Evolutionary conservation across 2,797 vertebrate genomes (phyloP).

Genomic region (Sebastes hopkinsi): DNA sequence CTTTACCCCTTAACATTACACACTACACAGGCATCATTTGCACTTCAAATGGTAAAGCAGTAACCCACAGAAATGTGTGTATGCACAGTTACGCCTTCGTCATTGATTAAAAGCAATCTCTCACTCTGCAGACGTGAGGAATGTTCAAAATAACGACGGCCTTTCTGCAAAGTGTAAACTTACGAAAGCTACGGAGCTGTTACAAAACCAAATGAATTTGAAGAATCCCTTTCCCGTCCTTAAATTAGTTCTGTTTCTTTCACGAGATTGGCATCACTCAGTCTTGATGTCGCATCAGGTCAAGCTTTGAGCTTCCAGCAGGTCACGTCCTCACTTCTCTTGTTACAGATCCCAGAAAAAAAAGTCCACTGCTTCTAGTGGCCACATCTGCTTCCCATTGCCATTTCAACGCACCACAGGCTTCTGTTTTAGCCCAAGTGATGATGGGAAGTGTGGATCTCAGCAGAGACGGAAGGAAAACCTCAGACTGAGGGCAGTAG

Average conservation of each 20-base stretch:
- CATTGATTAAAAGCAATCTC: constrained; percentile 10
- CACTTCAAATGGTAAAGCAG: background rate
- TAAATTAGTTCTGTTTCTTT: background rate
- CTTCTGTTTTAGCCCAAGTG: constrained; percentile 68
- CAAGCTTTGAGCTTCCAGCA: background rate
- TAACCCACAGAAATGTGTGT: background rate
- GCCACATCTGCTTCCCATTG: constrained; percentile 77
- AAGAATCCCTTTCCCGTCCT: constrained; percentile 2
- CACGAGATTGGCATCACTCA: background rate
- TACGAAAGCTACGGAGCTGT: background rate
- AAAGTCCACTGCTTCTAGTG: constrained; percentile 20
- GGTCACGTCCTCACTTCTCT: constrained; percentile 49
- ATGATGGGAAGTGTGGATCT: constrained; percentile 61
- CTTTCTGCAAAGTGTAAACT: constrained; percentile 16
- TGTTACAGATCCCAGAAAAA: constrained; percentile 26
- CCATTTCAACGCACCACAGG: constrained; percentile 62
- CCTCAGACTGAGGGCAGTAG: constrained; percentile 34
- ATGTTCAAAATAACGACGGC: background rate
- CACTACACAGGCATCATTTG: background rate
- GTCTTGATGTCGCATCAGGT: background rate
- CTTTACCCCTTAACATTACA: background rate
- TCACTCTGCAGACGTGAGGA: constrained; percentile 8
- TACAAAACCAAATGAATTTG: constrained; percentile 43
- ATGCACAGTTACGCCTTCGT: background rate
- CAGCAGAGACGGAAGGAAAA: constrained; percentile 43